A percentile compares a stretch with the other conserved stretches of the same genome.
These are phyloP conservation scores for Lonchura striata DNA, from an alignment of 2,113 vertebrate genomes.

Conservation along the genomic window DNA sequence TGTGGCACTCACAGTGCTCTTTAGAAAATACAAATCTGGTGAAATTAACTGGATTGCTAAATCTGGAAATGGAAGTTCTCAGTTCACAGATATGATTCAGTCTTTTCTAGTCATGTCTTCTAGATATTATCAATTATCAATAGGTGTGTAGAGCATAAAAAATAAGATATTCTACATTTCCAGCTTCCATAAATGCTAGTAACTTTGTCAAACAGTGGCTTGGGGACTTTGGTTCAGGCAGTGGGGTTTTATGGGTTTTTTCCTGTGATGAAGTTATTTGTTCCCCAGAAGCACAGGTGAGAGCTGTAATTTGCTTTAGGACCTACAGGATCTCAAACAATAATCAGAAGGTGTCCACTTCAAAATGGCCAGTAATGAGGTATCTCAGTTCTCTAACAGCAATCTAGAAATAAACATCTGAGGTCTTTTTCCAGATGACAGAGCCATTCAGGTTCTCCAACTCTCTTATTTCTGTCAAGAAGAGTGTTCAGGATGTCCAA, in stretches of 20 bases:
- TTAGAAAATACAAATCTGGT: background rate
- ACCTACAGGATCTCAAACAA: background rate
- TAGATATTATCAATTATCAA: accelerated
- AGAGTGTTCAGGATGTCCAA: background rate
- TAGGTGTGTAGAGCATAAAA: background rate
- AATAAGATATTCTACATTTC: background rate
- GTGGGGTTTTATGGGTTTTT: accelerated
- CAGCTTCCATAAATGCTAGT: background rate
- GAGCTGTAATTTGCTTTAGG: background rate
- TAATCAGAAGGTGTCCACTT: background rate
- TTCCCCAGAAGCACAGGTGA: background rate
- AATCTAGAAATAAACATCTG: background rate
- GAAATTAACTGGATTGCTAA: background rate
- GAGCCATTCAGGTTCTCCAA: background rate
- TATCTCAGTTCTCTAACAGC: background rate
- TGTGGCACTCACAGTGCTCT: background rate
- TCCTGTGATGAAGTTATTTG: background rate
- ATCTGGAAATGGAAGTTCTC: background rate
- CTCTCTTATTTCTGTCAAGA: background rate
- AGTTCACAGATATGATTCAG: background rate
- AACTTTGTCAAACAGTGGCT: background rate
- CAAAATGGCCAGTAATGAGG: background rate
- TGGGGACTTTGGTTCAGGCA: background rate
- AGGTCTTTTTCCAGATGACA: background rate
- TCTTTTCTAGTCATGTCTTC: background rate